Evolutionary conservation across 2,797 vertebrate genomes (phyloP).

Genomic region (Arremon aurantiirostris): DNA sequence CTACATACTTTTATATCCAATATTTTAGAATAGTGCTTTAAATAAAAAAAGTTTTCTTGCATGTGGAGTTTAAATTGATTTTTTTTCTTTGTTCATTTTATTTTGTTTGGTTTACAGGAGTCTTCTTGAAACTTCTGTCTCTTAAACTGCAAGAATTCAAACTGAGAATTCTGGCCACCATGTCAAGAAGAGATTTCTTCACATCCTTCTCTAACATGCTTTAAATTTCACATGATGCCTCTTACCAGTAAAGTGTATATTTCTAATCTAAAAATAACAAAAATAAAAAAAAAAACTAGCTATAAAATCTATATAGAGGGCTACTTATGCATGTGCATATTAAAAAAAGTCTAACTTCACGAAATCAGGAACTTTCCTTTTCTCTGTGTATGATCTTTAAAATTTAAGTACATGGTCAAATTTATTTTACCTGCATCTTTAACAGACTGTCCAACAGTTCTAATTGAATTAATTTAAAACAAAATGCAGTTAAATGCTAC

Average conservation of each 20-base stretch:
- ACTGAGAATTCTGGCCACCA: not conserved
- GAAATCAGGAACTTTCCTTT: not conserved
- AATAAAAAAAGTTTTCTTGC: not conserved
- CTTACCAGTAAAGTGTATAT: not conserved
- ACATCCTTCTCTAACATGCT: not conserved
- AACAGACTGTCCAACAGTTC: not conserved
- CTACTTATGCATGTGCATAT: not conserved
- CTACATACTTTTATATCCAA: not conserved
- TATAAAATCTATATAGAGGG: not conserved
- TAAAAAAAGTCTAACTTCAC: not conserved
- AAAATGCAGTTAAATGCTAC: not conserved
- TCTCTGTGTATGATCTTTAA: not conserved
- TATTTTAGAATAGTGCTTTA: not conserved
- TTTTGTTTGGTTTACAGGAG: not conserved
- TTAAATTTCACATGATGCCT: not conserved
- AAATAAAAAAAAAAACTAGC: not conserved
- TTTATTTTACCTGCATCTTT: not conserved
- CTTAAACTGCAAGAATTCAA: not conserved
- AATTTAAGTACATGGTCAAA: not conserved
- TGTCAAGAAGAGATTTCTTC: not conserved
- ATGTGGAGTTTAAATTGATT: accelerated
- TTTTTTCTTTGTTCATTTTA: not conserved
- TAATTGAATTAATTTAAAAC: not conserved
- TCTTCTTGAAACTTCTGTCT: not conserved
- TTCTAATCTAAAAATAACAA: not conserved